Evolutionary conservation across 2,888 invertebrate genomes (phyloP).

Genomic region (Drepanosiphum platanoidis): DNA sequence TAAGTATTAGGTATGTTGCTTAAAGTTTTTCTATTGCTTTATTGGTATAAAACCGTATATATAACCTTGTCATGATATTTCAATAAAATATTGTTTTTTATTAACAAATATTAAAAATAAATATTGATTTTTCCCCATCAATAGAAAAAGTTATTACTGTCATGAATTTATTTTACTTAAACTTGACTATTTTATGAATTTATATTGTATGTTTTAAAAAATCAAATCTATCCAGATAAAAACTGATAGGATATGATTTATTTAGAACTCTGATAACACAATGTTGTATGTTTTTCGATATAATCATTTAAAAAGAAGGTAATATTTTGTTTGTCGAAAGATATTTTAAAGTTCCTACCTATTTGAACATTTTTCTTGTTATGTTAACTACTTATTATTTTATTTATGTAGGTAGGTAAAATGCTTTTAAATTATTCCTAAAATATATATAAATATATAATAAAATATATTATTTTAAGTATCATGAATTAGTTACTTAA

Average conservation of each 20-base stretch:
- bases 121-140: neutral
- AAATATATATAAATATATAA: too few species aligned
- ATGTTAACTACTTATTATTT: too few species aligned
- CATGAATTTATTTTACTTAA: neutral
- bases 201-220: neutral
- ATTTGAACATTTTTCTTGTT: too few species aligned
- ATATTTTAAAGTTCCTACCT: neutral
- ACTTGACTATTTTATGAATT: neutral
- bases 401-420: too few species aligned
- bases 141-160: neutral
- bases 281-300: neutral
- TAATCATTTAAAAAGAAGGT: neutral
- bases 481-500: too few species aligned
- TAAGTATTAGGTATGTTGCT: neutral
- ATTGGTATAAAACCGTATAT: slow-evolving; percentile 23
- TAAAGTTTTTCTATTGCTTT: neutral
- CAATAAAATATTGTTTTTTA: neutral
- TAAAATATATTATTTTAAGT: too few species aligned
- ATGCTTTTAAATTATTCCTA: too few species aligned
- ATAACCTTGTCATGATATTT: slow-evolving; percentile 25
- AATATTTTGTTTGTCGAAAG: neutral
- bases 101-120: neutral
- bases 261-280: slow-evolving; percentile 6
- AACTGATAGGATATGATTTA: slow-evolving; percentile 4
- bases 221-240: neutral